Base-by-base conservation (phyloP, 2,113 vertebrate species). In the Rissa tridactyla region DNA sequence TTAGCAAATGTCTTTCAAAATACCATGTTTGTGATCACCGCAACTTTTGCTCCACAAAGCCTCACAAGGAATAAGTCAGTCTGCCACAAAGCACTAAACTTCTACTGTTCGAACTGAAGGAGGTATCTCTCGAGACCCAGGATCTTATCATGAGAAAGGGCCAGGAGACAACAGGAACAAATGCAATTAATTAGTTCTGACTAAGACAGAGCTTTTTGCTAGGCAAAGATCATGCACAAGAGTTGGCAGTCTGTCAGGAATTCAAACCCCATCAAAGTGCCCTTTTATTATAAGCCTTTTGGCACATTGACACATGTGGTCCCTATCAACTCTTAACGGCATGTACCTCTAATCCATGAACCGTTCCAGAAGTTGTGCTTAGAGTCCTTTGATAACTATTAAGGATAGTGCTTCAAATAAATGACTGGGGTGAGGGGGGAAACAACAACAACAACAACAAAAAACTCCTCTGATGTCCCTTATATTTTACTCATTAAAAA, bases 371-470 rank as follows among this genome's bases (percentile, higher is more conserved):
- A 68, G 25, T 25, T 85, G 64, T 66, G 19, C 38, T 60, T 78
- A 42, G n/a, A 80, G 22, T 46, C 30, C 34, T 51, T 44, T 58
- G 19, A n/a, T 55, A 49, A 85, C 14, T 52, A 23, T 38, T 55
- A 60, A 42, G 34, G n/a, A 69, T 73, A 72, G 42, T 11, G 44
- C 29, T 52, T 62, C 19, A 75, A 64, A 55, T n/a, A 57, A 51
- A 27, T 18, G 8, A 57, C 16, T 16, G 25, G 14, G 8, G 2
- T n/a, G 9, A 19, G 19, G 6, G 5, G 4, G 11, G 2, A 22
- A 60, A 36, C 1, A n/a, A 23, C 38, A 7, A n/a, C 13, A 58
- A 34, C 21, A 47, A 52, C 49, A 52, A 25, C 25, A 52, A 52
- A 10, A 40, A 26, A 7, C 2, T 49, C 18, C 6, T 38, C 16